Evolutionary conservation across 2,888 invertebrate genomes (phyloP), one percentile per base, ranked within the genome.

Genomic region (Pseudococcus viburni): DNA sequence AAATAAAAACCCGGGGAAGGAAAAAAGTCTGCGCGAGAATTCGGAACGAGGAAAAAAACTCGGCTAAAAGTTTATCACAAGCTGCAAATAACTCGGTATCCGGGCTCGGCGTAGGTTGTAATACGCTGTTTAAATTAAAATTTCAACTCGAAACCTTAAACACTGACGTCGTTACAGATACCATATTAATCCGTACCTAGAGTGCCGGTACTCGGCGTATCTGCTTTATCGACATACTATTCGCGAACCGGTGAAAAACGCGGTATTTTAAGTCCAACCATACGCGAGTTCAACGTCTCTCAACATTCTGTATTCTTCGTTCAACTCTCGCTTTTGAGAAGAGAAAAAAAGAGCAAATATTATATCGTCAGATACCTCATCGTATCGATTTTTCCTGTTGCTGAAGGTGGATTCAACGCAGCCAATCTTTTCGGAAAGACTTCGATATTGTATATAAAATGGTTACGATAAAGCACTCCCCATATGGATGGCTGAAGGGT

Each of bases 121-220:
- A 59, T 59, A 59, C n/a, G n/a, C 59, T 33, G 68, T 73, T 73
- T 33, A 73, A 73, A 73, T 73, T 73, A 73, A 73, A 73, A 73
- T 73, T 73, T 73, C 26, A 73, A 73, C 68, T 73, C 33, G 68
- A 73, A 73, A 73, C 33, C 33, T 73, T 33, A 33, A 33, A 26
- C 8, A 73, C 68, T 73, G 68, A n/a, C 59, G 59, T 59, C 19
- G 59, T 59, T 59, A 59, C 19, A 59, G 59, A 73, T 73, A 73
- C 68, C 26, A 73, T 73, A 73, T 15, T 73, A 73, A 73, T 73
- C 68, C 33, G 33, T 73, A 33, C 33, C 33, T 33, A 33, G 9
- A 15, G 19, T 5, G 9, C 1, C 19, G 59, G n/a, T 9, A 59
- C 19, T 19, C 59, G n/a, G 59, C 55, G 12, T 17, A 55, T 17